Conservation (phyloP, 2,797 vertebrate genomes). For the Aselliscus stoliczkanus region DNA sequence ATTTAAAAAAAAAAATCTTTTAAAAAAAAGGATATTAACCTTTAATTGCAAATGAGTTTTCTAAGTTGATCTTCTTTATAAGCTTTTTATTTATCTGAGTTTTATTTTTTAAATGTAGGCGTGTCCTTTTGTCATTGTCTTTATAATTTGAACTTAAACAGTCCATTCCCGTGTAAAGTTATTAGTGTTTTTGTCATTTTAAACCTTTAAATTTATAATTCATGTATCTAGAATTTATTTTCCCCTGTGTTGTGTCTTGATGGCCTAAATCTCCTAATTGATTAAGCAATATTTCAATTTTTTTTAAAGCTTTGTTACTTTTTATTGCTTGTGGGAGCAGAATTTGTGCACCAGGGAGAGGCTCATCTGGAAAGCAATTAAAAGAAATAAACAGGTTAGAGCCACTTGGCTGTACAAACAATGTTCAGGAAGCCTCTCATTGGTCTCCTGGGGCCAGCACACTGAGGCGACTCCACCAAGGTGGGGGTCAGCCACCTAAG, state of each 20-base stretch:
- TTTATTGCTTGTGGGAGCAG: constrained; percentile 11
- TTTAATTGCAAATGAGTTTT: not conserved
- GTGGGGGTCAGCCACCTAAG: not conserved
- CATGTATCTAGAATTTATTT: not conserved
- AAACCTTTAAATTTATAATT: not conserved
- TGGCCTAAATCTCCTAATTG: not conserved
- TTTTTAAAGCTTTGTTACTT: not conserved
- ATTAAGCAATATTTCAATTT: not conserved
- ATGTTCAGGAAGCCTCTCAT: not conserved
- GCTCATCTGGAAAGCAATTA: not conserved
- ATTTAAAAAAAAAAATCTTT: too few relatives aligned
- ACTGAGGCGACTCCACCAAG: not conserved
- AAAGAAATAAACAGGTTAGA: not conserved
- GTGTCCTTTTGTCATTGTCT: not conserved
- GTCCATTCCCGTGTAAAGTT: not conserved
- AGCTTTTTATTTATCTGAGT: not conserved
- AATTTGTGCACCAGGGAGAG: rapidly evolving
- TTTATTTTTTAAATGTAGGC: not conserved
- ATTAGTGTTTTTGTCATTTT: not conserved
- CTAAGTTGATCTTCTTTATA: not conserved
- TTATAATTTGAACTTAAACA: not conserved
- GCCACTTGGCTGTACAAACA: not conserved
- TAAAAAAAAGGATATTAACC: too few relatives aligned
- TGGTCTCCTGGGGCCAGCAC: not conserved
- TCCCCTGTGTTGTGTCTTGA: not conserved